Evolutionary conservation across 2,797 vertebrate genomes (phyloP).

Genomic region (Chelonia mydas): DNA sequence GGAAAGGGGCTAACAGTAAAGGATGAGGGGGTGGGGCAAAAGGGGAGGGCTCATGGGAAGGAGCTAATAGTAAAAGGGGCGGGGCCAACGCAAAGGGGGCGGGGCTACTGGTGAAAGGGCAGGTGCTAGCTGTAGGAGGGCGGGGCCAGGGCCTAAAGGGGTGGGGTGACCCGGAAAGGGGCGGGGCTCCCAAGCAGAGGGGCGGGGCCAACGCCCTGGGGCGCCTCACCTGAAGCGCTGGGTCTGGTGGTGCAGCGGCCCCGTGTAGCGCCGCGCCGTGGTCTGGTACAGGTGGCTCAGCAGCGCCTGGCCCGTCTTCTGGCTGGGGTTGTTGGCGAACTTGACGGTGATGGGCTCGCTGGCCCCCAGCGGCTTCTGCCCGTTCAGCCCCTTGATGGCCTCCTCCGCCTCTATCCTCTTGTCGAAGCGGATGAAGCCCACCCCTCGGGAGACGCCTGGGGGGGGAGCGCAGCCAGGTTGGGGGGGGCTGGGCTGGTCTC

Average conservation of each 20-base stretch:
- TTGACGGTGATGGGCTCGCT: conserved; percentile 97
- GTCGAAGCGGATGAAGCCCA: conserved; percentile 98
- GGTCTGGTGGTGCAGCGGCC: conserved; percentile 94
- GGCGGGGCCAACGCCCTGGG: too few relatives aligned
- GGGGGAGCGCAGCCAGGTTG: background rate
- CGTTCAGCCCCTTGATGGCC: conserved; percentile 96
- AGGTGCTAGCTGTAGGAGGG: background rate
- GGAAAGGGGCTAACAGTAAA: too few relatives aligned
- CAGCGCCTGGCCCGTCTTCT: conserved; percentile 95
- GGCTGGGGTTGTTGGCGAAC: conserved; percentile 97
- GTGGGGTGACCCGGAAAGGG: too few relatives aligned
- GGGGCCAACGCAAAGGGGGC: background rate
- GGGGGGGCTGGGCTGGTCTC: background rate
- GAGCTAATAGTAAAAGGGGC: background rate
- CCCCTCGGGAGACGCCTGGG: conserved; percentile 94
- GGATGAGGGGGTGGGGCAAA: too few relatives aligned
- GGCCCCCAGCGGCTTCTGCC: conserved; percentile 94
- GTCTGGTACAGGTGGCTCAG: conserved; percentile 97
- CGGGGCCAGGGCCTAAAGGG: background rate
- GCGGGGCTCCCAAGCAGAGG: background rate
- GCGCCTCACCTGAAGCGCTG: conserved; percentile 92
- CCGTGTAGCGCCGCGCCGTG: conserved; percentile 92
- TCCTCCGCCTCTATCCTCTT: conserved; percentile 97
- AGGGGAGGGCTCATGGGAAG: background rate
- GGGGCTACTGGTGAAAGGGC: background rate